Evolutionary conservation across 2,797 vertebrate species (phyloP).

Genomic region (Psittacula derbiana): DNA sequence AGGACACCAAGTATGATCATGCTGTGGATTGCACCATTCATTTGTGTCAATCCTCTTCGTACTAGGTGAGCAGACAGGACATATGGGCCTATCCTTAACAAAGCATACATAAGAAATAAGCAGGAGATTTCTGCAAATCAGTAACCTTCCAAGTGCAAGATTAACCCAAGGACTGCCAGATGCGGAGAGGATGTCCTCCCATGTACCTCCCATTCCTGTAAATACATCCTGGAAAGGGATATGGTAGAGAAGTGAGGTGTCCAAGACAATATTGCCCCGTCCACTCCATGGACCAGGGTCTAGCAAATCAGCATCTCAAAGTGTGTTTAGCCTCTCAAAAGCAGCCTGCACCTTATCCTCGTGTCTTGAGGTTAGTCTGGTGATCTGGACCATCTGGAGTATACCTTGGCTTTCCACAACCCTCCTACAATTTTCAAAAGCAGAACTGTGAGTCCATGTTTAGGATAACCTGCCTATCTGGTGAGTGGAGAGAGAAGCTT

Average conservation of each 20-base stretch:
- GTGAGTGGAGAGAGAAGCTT: slow-evolving; percentile 8
- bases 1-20: slow-evolving; percentile 32
- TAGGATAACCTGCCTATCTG: background rate
- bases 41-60: slow-evolving; percentile 32
- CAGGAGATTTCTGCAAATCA: background rate
- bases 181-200: background rate
- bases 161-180: slow-evolving; percentile 6
- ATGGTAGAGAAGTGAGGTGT: background rate
- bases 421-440: slow-evolving; percentile 6
- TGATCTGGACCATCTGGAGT: background rate
- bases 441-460: background rate
- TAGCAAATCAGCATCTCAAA: background rate
- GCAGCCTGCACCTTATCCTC: background rate
- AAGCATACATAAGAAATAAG: slow-evolving; percentile 20
- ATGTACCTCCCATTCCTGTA: background rate
- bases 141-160: background rate
- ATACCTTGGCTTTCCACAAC: background rate
- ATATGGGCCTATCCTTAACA: slow-evolving; percentile 19
- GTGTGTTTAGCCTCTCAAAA: background rate
- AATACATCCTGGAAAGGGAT: background rate
- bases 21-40: slow-evolving; percentile 21
- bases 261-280: background rate
- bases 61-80: slow-evolving; percentile 44
- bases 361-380: background rate
- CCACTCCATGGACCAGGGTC: background rate